phyloP scores from a whole-genome alignment of 2,797 vertebrate species.

The Chromis chromis region DNA sequence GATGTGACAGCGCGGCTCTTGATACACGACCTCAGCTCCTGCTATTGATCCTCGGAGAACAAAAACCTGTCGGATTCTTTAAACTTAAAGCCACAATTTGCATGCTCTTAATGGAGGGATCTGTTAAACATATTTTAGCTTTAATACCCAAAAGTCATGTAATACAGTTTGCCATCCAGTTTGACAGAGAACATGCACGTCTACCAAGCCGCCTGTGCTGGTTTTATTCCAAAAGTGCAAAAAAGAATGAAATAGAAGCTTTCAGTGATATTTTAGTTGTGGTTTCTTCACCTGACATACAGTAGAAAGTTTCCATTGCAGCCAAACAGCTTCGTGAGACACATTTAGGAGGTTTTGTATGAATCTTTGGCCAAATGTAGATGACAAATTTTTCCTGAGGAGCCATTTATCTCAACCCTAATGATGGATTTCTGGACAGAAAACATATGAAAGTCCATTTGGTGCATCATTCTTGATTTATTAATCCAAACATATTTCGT shows the following conservation, averaged over 20 bases:
- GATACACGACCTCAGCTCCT: slow-evolving; percentile 21
- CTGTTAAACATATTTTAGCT: not conserved
- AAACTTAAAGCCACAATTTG: slow-evolving; percentile 7
- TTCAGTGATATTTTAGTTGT: slow-evolving; percentile 5
- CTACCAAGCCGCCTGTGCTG: slow-evolving; percentile 13
- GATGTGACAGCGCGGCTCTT: slow-evolving; percentile 20
- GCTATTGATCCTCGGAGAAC: slow-evolving; percentile 18
- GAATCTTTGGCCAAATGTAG: not conserved
- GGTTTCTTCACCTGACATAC: not conserved
- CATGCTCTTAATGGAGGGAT: not conserved
- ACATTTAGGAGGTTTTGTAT: not conserved
- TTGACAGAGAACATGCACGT: not conserved
- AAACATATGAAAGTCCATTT: slow-evolving; percentile 8
- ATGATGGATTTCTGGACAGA: slow-evolving; percentile 14
- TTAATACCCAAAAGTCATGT: slow-evolving; percentile 13
- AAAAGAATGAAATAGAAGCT: not conserved
- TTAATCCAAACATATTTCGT: slow-evolving; percentile 23
- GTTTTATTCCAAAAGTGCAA: slow-evolving; percentile 13
- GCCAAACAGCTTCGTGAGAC: not conserved
- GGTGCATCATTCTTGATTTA: slow-evolving; percentile 13
- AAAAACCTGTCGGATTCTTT: slow-evolving; percentile 26
- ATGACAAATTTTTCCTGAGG: not conserved
- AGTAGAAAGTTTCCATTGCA: not conserved
- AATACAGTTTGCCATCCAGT: not conserved
- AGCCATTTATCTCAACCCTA: not conserved